Percentiles rank a stretch among this genome's conserved stretches.
Evolutionary conservation across 1,140 invertebrate genomes (phyloP).

Genomic region (Microplitis mediator): DNA sequence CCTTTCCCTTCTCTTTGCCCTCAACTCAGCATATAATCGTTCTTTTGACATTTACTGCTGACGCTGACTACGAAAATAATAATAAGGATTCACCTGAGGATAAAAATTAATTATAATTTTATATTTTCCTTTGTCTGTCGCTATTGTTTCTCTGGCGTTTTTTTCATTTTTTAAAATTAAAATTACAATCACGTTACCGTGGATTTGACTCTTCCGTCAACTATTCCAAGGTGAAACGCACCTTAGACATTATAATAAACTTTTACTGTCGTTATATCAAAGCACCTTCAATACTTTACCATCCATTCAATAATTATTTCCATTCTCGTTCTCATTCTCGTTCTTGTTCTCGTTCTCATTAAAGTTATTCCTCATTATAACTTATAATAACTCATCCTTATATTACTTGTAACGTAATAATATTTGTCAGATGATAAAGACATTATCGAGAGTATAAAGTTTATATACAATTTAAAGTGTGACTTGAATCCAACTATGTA

Average conservation of each 20-base stretch:
- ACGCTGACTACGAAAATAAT: neutral
- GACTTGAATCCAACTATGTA: neutral
- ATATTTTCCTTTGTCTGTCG: neutral
- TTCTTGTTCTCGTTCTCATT: no score
- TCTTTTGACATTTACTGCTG: constrained; percentile 28
- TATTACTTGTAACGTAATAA: no score
- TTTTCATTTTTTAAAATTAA: neutral
- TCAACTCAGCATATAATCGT: constrained; percentile 19
- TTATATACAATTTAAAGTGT: neutral
- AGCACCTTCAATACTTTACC: no score
- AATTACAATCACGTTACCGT: constrained; percentile 6
- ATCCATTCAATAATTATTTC: no score
- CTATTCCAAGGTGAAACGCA: constrained; percentile 16
- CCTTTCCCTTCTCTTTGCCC: constrained; percentile 21
- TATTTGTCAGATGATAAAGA: neutral
- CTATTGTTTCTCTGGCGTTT: neutral
- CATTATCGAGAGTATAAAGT: neutral
- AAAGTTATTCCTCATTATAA: no score
- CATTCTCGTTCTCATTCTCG: no score
- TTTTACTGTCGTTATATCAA: neutral
- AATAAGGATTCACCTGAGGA: neutral
- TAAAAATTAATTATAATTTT: neutral
- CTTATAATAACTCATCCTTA: no score
- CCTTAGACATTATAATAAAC: neutral
- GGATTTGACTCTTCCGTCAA: constrained; percentile 2